Base-by-base conservation (phyloP, 2,888 invertebrate genomes). In the Colletes collaris region DNA sequence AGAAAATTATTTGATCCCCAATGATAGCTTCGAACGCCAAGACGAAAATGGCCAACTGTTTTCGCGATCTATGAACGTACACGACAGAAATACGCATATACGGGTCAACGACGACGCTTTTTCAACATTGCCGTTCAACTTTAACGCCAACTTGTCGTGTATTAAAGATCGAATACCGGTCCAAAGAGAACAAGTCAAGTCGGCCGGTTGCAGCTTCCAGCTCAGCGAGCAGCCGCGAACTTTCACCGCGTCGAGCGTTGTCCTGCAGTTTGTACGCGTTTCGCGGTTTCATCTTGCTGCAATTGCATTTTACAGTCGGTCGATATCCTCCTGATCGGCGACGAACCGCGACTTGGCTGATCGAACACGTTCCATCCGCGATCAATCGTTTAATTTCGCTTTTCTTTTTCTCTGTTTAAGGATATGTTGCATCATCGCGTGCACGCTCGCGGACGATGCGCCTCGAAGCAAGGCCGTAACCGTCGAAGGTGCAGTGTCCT, bases 361-460 rank as follows among this genome's bases (percentile, higher is more conserved):
- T 11, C 16, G 10, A 2, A 10, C 59, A 5, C 10, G 16, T 0
- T 16, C 3, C n/a, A 10, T 19, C 40, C 59, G 27, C 50, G 2
- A 50, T 11, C 7, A n/a, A 40, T 58, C 16, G 13, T 7, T 19
- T n/a, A 53, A 35, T 55, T 50, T 64, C 59, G 44, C 27, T 70
- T 91, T 92, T 83, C 16, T 46, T 87, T 89, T 93, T 92, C 93
- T 94, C 94, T 80, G 40, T 59, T 50, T 94, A 95, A 62, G 95
- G 93, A 93, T 94, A 92, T 93, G 94, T 88, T 94, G 93, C 92
- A 92, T 93, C 87, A 87, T 94, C 84, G 94, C 93, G 88, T 91
- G 90, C 87, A 93, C 90, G 79, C 89, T 91, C 76, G 94, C 94
- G 78, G 95, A 95, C 86, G 94, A 95, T 87, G 93, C 72, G 40